These are phyloP conservation scores for Brevimyrus niger DNA, from an alignment of 2,113 vertebrate species.

Conservation along the genomic window DNA sequence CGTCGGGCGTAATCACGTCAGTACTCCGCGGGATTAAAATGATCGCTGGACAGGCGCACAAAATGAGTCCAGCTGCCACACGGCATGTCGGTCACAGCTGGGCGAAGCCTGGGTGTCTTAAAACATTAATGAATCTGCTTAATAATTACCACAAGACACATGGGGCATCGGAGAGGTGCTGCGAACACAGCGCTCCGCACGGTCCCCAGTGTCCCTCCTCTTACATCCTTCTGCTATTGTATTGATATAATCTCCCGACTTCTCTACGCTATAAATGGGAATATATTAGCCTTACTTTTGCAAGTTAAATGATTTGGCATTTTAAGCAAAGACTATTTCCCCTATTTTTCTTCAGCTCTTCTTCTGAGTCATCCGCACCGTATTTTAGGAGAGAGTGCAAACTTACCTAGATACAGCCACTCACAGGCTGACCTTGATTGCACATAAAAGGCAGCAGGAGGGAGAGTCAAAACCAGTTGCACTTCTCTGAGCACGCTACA, in stretches of 20 bases:
- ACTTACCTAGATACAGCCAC: neutral
- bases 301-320: neutral
- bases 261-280: neutral
- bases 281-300: neutral
- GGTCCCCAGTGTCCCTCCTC: neutral
- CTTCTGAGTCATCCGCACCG: neutral
- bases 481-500: neutral
- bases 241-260: neutral
- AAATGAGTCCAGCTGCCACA: neutral
- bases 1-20: neutral
- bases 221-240: neutral
- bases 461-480: neutral
- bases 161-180: neutral
- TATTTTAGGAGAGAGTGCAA: neutral
- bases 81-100: neutral
- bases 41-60: neutral
- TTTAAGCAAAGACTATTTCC: neutral
- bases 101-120: neutral
- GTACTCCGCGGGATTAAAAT: neutral
- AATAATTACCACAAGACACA: neutral
- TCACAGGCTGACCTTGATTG: neutral
- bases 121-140: neutral
- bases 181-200: neutral
- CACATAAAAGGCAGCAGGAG: neutral
- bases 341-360: neutral